Percentiles rank a stretch among this genome's conserved stretches.
Evolutionary conservation across 2,113 vertebrate species (phyloP).

Genomic region (Chaetodon auriga): DNA sequence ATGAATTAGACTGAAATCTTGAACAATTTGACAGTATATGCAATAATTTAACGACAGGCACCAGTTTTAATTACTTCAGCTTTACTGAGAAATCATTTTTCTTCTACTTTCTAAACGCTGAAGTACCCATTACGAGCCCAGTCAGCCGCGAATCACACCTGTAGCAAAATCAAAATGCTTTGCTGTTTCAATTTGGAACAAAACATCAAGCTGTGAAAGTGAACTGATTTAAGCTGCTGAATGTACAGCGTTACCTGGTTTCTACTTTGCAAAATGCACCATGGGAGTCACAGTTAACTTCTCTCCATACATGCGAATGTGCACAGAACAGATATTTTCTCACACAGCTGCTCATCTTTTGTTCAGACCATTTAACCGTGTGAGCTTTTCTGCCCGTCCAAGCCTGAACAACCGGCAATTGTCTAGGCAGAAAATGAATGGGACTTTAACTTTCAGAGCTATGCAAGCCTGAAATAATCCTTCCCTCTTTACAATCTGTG

Average conservation of each 20-base stretch:
- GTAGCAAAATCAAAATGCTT: not conserved
- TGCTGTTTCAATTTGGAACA: not conserved
- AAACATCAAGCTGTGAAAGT: not conserved
- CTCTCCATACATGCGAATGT: not conserved
- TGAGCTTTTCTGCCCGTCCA: not conserved
- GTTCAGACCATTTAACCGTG: not conserved
- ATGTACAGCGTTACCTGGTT: not conserved
- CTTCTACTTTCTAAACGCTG: not conserved
- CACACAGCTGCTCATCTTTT: not conserved
- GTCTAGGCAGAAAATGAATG: not conserved
- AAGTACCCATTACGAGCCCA: not conserved
- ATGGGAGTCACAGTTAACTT: not conserved
- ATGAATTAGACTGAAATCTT: not conserved
- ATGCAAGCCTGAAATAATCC: slow-evolving; percentile 25
- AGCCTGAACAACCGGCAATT: slow-evolving; percentile 4
- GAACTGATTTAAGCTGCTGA: not conserved
- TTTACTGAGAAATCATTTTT: not conserved
- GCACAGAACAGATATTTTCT: not conserved
- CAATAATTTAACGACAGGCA: not conserved
- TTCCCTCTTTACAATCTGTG: not conserved
- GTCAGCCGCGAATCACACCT: not conserved
- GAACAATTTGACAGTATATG: not conserved
- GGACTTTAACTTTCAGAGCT: not conserved
- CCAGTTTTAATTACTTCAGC: not conserved
- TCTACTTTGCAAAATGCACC: not conserved